phyloP scores from a whole-genome alignment of 1,140 invertebrate genomes.

The Calliopsis andreniformis region DNA sequence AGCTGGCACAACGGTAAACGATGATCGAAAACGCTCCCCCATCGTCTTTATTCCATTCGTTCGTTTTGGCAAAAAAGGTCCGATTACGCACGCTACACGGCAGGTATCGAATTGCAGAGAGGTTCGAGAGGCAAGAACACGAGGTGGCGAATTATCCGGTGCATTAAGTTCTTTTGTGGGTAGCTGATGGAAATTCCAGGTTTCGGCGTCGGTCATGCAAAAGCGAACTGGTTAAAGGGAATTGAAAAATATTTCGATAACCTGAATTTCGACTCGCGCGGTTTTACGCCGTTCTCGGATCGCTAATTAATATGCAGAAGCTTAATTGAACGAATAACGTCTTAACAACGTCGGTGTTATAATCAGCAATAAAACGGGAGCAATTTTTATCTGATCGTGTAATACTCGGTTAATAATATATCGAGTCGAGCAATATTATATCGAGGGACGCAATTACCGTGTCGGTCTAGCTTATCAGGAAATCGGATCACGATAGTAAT shows the following conservation, averaged over 20 bases:
- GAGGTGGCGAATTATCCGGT: constrained; percentile 48
- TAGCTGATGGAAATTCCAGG: constrained; percentile 19
- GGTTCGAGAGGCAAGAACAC: constrained; percentile 35
- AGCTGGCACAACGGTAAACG: not conserved
- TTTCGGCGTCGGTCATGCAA: constrained; percentile 5
- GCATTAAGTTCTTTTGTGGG: constrained; percentile 37
- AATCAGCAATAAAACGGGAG: constrained; percentile 43
- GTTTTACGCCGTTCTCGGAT: not conserved
- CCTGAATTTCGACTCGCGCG: not conserved
- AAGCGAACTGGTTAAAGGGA: not conserved
- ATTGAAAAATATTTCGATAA: not conserved
- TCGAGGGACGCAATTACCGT: constrained; percentile 46
- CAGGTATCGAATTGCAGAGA: constrained; percentile 65
- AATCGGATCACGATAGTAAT: constrained; percentile 33
- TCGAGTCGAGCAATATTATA: too few species aligned
- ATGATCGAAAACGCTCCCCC: constrained; percentile 18
- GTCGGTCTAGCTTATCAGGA: constrained; percentile 21
- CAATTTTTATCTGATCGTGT: constrained; percentile 24
- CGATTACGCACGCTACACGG: constrained; percentile 66
- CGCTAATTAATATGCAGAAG: constrained; percentile 4
- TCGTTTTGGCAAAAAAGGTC: constrained; percentile 61
- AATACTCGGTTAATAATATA: too few species aligned
- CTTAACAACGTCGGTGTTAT: constrained; percentile 30
- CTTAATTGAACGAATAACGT: constrained; percentile 35
- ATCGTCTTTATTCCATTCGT: constrained; percentile 45